Percentiles rank a stretch among this genome's conserved stretches.
phyloP scores from a whole-genome alignment of 23 tunicate species.

The Trididemnum nubilum region DNA sequence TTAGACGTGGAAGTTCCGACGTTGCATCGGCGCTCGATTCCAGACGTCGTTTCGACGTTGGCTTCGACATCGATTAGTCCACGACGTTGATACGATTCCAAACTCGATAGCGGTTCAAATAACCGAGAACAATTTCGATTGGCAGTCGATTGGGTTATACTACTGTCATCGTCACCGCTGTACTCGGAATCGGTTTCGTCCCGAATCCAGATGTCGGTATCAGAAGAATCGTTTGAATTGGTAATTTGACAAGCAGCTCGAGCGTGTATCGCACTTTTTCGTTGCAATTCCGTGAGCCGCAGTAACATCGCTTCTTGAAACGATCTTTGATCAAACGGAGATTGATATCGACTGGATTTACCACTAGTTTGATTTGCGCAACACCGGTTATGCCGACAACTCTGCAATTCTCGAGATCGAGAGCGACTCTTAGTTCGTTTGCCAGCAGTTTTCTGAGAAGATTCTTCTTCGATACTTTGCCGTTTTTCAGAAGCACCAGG shows the following conservation, averaged over 20 bases:
- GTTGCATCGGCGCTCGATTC: background rate
- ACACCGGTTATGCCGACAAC: background rate
- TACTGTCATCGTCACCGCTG: slow-evolving; percentile 5
- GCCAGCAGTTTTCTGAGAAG: background rate
- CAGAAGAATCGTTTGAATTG: background rate
- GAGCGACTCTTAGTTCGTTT: background rate
- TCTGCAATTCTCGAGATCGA: background rate
- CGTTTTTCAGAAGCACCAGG: background rate
- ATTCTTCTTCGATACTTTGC: background rate
- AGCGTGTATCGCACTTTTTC: background rate
- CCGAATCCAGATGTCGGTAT: background rate
- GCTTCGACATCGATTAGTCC: background rate
- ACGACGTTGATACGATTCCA: background rate
- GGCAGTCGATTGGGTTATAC: background rate
- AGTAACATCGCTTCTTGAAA: background rate
- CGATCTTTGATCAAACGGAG: slow-evolving; percentile 7
- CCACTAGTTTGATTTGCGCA: background rate
- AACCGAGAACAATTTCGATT: background rate
- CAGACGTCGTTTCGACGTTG: background rate
- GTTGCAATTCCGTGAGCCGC: background rate
- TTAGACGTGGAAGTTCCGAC: background rate
- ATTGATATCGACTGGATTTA: background rate
- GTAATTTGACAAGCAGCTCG: background rate
- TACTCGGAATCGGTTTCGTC: background rate
- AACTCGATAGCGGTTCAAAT: background rate